A percentile compares a stretch with the other conserved stretches of the same genome.
Conservation (phyloP, 2,797 vertebrate species). For the Takifugu ocellatus region DNA sequence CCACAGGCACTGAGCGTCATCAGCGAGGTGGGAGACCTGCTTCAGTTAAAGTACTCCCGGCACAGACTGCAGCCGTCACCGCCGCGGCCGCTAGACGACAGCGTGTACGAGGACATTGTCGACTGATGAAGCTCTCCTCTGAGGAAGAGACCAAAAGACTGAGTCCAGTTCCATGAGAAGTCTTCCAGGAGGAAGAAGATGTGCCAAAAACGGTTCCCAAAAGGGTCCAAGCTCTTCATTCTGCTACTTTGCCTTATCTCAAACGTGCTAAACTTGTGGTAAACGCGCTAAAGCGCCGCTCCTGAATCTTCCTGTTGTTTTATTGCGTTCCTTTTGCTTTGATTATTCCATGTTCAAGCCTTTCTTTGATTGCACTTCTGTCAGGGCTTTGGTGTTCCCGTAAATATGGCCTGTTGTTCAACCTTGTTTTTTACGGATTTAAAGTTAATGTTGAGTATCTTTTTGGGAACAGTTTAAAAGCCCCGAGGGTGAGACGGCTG, state of each 20-base stretch:
- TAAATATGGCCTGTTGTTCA: too few relatives aligned
- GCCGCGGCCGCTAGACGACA: slow-evolving; percentile 76
- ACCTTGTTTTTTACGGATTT: too few relatives aligned
- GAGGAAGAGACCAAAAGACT: slow-evolving; percentile 2
- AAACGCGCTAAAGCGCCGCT: slow-evolving; percentile 17
- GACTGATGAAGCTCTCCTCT: slow-evolving; percentile 38
- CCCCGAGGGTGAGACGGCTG: too few relatives aligned
- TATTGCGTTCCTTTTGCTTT: slow-evolving; percentile 5
- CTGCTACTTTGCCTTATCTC: slow-evolving; percentile 40
- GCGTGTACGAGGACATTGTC: slow-evolving; percentile 56
- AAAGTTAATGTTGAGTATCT: too few relatives aligned
- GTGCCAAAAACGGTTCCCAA: slow-evolving; percentile 11
- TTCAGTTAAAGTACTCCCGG: slow-evolving; percentile 87
- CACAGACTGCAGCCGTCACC: slow-evolving; percentile 75
- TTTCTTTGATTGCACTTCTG: too few relatives aligned
- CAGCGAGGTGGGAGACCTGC: slow-evolving; percentile 83
- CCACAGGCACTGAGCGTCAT: slow-evolving; percentile 82
- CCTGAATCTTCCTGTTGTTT: slow-evolving; percentile 10
- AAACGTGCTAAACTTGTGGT: slow-evolving; percentile 18
- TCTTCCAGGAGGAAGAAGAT: slow-evolving; percentile 46
- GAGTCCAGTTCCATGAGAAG: slow-evolving; percentile 31
- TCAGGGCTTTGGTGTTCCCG: too few relatives aligned
- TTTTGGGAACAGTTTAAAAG: too few relatives aligned
- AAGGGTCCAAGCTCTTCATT: slow-evolving; percentile 3
- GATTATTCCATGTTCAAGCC: slow-evolving; percentile 6